Evolutionary conservation across 1,140 invertebrate genomes (phyloP).

Genomic region (Hirudo medicinalis): DNA sequence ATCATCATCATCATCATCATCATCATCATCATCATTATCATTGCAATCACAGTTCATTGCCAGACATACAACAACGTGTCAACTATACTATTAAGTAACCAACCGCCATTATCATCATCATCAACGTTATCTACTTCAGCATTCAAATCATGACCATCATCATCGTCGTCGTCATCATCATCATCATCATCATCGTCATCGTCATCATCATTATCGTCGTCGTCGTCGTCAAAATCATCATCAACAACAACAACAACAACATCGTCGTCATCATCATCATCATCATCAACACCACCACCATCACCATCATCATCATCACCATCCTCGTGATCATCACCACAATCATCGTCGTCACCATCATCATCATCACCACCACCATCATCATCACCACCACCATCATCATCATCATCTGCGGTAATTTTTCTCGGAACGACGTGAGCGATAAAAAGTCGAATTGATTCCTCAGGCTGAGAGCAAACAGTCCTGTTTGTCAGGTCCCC

Average conservation of each 20-base stretch:
- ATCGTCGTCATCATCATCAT: slow-evolving; percentile 4
- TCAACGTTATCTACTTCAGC: background rate
- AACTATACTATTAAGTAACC: no score
- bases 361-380: background rate
- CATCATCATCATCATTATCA: background rate
- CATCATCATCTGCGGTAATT: background rate
- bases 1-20: no score
- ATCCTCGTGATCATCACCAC: background rate
- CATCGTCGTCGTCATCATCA: no score
- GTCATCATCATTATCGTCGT: background rate
- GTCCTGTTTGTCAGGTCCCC: no score
- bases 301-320: background rate
- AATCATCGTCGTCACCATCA: background rate
- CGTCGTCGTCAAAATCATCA: background rate
- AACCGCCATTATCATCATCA: background rate
- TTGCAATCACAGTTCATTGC: background rate
- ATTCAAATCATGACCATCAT: background rate
- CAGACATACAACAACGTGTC: background rate
- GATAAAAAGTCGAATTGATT: no score
- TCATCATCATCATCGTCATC: no score
- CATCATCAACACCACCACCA: background rate
- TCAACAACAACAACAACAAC: no score
- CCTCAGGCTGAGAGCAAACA: no score
- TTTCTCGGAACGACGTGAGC: background rate
- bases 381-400: background rate